Evolutionary conservation across 2,797 vertebrate species (phyloP).

Genomic region (Cirrhinus mrigala): DNA sequence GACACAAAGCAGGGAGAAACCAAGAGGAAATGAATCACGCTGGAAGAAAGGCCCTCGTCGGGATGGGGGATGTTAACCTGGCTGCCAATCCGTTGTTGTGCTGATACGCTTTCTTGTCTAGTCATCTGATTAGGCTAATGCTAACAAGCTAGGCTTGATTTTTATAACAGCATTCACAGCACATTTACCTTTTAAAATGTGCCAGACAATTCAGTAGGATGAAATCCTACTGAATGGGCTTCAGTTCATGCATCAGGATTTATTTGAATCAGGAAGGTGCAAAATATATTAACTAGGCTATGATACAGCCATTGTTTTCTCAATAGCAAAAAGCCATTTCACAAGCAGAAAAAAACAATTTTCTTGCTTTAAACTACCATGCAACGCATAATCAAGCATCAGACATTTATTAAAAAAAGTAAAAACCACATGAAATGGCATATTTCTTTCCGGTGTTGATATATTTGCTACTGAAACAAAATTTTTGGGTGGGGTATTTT

Average conservation of each 20-base stretch:
- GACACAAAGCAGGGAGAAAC: conserved; percentile 42
- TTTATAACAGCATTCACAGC: neutral
- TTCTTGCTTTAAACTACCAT: neutral
- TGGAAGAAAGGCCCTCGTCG: conserved; percentile 1
- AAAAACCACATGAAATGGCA: neutral
- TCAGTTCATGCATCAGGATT: neutral
- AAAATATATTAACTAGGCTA: neutral
- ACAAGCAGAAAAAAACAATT: neutral
- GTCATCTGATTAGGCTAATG: neutral
- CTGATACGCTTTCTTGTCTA: neutral
- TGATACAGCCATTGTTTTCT: neutral
- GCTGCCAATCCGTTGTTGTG: conserved; percentile 24
- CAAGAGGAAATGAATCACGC: conserved; percentile 35
- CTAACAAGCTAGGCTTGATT: neutral
- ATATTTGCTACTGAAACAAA: neutral
- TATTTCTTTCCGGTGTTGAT: neutral
- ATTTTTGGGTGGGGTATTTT: neutral
- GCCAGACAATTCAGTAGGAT: neutral
- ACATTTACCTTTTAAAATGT: neutral
- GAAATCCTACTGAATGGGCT: neutral
- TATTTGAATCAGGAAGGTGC: neutral
- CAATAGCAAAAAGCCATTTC: neutral
- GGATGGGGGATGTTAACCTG: neutral
- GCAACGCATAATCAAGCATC: neutral
- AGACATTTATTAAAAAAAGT: neutral